Evolutionary conservation across 1,140 invertebrate species (phyloP), one percentile per base, ranked within the genome.

Genomic region (Harlomillsia oculata): DNA sequence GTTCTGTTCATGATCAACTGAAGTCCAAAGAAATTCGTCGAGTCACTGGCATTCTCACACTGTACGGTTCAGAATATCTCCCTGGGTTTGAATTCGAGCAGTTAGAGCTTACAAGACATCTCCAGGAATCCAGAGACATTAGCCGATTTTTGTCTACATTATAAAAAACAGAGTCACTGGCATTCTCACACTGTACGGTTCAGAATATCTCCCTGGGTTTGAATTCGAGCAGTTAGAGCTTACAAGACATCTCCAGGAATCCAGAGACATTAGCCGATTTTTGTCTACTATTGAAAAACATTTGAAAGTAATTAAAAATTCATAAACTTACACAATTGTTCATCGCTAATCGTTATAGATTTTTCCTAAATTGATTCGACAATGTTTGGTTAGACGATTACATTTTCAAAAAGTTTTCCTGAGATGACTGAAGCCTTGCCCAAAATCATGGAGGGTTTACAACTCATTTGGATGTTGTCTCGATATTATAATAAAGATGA

Each of bases 211-310:
- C 14, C 57, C 65, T 13, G 71, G 71, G 16, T 82, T 84, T 69
- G 69, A 75, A 34, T 68, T 70, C 48, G 74, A 76, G 34, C 66
- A 76, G 56, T 68, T 74, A 0, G 80, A 82, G 43, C 70, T 91
- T 0, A 74, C 80, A 52, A 80, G 82, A 41, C 74, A 80, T 62
- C 86, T 84, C 57, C 76, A 79, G n/a, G 75, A 87, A 66, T 84
- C 89, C 1, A 82, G 83, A 64, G 87, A 93, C 65, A 93, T 91
- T 69, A 77, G 84, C 1, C 82, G 87, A 57, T 92, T 92, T 71
- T 69, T 94, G 9, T 80, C 78, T 0, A 89, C 88, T 0, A 73
- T 92, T 11, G 77, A 83, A 56, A 76, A 86, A 56, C 82, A 89
- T 69, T 84, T 93, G 61, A 84, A 82, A 67, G 84, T 87, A 71